Evolutionary conservation across 2,888 invertebrate species (phyloP).

Genomic region (Eupsilia transversa): DNA sequence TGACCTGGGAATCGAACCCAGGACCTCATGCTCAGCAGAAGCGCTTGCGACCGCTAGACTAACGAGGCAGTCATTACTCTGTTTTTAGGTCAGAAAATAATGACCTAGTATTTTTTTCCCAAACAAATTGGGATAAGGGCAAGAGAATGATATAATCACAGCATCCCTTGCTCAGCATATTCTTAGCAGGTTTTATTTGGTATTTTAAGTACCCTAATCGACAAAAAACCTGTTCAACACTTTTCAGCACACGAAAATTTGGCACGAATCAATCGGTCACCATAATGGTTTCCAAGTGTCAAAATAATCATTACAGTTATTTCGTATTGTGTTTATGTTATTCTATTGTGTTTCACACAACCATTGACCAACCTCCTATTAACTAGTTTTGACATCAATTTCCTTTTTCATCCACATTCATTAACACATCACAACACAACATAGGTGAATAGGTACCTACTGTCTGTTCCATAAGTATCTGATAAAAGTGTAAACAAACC

Average conservation of each 20-base stretch:
- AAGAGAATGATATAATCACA: neutral
- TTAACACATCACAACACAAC: conserved; percentile 54
- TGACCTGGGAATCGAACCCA: too few relatives aligned
- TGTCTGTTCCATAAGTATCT: neutral
- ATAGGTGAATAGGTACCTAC: conserved; percentile 11
- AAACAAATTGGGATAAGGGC: too few relatives aligned
- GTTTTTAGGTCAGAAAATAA: conserved; percentile 15
- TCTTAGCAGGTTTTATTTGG: too few relatives aligned
- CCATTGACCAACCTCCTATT: conserved; percentile 40
- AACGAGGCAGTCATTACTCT: neutral
- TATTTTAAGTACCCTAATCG: neutral
- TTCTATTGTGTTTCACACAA: conserved; percentile 32
- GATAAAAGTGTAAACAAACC: neutral
- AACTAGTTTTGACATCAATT: conserved; percentile 61
- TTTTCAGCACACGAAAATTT: neutral
- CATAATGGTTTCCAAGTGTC: neutral
- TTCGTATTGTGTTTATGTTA: conserved; percentile 20
- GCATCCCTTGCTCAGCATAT: neutral
- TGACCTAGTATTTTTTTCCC: too few relatives aligned
- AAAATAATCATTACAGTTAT: conserved; percentile 36
- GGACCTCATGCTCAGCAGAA: too few relatives aligned
- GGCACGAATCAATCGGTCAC: neutral
- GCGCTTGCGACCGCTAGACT: too few relatives aligned
- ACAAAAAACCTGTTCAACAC: neutral
- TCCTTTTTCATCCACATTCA: conserved; percentile 54